These are phyloP conservation scores for Plebejus melissa DNA, from an alignment of 2,888 invertebrate genomes.

Conservation along the genomic window DNA sequence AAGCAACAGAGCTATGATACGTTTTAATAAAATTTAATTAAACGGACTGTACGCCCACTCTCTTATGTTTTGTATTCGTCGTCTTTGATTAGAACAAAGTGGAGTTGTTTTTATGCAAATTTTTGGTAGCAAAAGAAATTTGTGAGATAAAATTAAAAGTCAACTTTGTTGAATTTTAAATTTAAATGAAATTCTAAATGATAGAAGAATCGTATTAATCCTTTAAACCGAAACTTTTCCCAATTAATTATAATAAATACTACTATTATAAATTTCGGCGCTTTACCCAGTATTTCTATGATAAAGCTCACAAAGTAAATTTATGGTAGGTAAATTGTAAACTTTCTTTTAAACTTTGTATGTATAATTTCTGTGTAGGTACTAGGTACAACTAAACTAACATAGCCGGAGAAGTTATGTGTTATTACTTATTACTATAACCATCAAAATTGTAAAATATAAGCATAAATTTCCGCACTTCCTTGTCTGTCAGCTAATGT, in stretches of 20 bases:
- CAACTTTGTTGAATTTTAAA: background rate
- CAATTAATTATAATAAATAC: too few species aligned
- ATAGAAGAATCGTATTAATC: background rate
- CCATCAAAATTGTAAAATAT: background rate
- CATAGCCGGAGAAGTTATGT: too few species aligned
- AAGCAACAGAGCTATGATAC: background rate
- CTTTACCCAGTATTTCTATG: too few species aligned
- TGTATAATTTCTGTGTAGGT: too few species aligned
- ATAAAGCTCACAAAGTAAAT: too few species aligned
- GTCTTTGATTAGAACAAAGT: conserved; percentile 12
- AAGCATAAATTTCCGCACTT: background rate
- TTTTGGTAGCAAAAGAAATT: background rate
- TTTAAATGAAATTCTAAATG: background rate
- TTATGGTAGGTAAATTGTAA: too few species aligned
- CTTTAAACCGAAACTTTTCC: too few species aligned
- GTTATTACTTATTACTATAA: too few species aligned
- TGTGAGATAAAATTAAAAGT: background rate
- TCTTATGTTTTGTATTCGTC: conserved; percentile 1
- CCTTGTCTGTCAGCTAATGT: background rate
- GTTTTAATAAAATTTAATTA: conserved; percentile 1
- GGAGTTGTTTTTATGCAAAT: background rate
- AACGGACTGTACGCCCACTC: conserved; percentile 4
- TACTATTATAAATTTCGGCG: too few species aligned
- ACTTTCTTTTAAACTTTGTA: too few species aligned
- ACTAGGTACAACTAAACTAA: too few species aligned